Conservation (phyloP, 2,888 invertebrate species). For the Adelognathus sp. region DNA sequence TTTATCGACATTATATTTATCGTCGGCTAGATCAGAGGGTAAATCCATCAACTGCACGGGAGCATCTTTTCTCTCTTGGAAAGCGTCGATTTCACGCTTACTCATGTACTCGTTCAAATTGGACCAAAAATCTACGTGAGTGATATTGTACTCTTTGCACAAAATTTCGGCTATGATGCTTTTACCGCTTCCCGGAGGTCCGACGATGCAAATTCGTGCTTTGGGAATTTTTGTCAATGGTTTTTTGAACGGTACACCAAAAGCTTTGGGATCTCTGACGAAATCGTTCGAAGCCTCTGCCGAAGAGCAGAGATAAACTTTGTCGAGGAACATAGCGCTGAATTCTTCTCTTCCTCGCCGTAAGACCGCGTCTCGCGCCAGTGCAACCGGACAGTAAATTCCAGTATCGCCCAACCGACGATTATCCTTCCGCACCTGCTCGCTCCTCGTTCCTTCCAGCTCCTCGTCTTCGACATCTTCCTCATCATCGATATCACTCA, state of each 20-base stretch:
- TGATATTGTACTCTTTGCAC: constrained; percentile 83
- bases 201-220: constrained; percentile 84
- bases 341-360: constrained; percentile 85
- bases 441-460: constrained; percentile 67
- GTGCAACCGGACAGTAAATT: constrained; percentile 85
- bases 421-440: constrained; percentile 66
- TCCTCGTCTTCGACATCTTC: constrained; percentile 60
- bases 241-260: constrained; percentile 80
- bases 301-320: constrained; percentile 83
- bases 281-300: constrained; percentile 82
- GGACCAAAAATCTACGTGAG: constrained; percentile 82
- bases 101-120: constrained; percentile 66
- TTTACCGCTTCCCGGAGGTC: constrained; percentile 83
- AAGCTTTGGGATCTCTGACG: constrained; percentile 82
- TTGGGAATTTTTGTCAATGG: constrained; percentile 81
- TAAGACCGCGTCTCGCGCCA: constrained; percentile 82
- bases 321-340: constrained; percentile 82
- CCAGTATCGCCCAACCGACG: constrained; percentile 84
- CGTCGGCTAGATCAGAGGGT: constrained; percentile 57
- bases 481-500: constrained; percentile 79
- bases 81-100: constrained; percentile 46
- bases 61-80: constrained; percentile 36
- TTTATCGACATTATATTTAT: constrained; percentile 57
- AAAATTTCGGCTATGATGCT: constrained; percentile 82
- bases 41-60: constrained; percentile 46